These are phyloP conservation scores for Dysidea cf. avara DNA, from an alignment of 37 sponge, comb jelly and placozoan species.

Conservation along the genomic window DNA sequence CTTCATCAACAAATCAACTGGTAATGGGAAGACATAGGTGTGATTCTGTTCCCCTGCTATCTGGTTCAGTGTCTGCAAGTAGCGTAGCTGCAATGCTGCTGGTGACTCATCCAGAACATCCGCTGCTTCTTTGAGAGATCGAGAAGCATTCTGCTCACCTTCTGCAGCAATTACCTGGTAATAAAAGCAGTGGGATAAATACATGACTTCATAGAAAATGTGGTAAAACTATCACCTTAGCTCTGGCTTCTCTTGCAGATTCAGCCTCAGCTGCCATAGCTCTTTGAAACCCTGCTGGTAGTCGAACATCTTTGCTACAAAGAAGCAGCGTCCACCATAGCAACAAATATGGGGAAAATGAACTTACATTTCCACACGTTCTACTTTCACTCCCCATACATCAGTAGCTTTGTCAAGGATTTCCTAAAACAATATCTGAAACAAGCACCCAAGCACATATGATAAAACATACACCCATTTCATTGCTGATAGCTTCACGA, in stretches of 20 bases:
- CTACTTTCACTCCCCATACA: constrained; percentile 92
- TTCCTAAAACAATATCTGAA: constrained; percentile 31
- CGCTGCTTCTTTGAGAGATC: constrained; percentile 78
- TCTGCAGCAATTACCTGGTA: constrained; percentile 79
- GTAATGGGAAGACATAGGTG: constrained; percentile 94
- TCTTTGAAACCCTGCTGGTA: constrained; percentile 79
- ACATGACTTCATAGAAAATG: too few species aligned
- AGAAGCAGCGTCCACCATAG: too few species aligned
- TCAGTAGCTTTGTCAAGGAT: constrained; percentile 87
- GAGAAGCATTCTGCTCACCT: constrained; percentile 87
- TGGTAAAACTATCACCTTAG: too few species aligned
- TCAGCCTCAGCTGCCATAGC: constrained; percentile 98
- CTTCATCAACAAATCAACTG: constrained; percentile 69
- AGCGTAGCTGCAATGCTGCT: constrained; percentile 86
- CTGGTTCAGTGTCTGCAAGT: constrained; percentile 87
- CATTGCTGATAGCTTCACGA: constrained; percentile 75
- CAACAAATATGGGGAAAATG: background rate
- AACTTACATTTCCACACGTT: constrained; percentile 84
- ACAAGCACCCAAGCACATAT: too few species aligned
- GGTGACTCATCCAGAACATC: constrained; percentile 85
- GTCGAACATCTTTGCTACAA: constrained; percentile 85
- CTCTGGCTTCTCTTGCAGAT: constrained; percentile 84
- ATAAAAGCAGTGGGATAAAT: too few species aligned
- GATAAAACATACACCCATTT: constrained; percentile 78
- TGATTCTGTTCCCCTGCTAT: constrained; percentile 82